Conservation (phyloP, 1,140 invertebrate species). For the Aphaenogaster ashmeadi region DNA sequence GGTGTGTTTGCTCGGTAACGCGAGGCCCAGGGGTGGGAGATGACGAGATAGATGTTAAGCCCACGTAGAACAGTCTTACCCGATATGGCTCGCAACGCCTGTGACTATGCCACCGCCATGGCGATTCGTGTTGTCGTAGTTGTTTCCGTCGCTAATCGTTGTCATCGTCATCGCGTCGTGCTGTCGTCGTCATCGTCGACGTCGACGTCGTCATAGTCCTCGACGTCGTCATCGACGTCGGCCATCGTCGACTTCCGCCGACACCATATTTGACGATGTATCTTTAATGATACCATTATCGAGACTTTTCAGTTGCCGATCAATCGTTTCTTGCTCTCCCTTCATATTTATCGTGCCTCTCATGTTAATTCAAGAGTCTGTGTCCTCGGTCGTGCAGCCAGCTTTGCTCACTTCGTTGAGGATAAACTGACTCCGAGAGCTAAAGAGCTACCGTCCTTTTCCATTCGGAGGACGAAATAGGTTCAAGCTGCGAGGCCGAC, state of each 20-base stretch:
- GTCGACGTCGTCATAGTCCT: not conserved
- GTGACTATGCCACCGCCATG: constrained; percentile 74
- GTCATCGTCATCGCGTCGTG: constrained; percentile 45
- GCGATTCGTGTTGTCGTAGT: constrained; percentile 62
- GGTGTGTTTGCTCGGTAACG: constrained; percentile 82
- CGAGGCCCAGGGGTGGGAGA: constrained; percentile 63
- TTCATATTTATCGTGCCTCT: not conserved
- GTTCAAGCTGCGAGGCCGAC: constrained; percentile 43
- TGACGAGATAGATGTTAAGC: constrained; percentile 76
- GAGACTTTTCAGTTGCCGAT: not conserved
- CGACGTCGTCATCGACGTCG: constrained; percentile 2
- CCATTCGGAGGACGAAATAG: constrained; percentile 28
- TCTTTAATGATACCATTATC: not conserved
- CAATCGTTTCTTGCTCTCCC: not conserved
- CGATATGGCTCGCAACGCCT: constrained; percentile 79
- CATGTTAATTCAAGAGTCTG: not conserved
- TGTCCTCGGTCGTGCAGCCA: not conserved
- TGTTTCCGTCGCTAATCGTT: constrained; percentile 53
- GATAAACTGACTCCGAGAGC: not conserved
- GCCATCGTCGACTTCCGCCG: not conserved
- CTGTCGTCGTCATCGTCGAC: constrained; percentile 23
- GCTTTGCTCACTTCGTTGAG: not conserved
- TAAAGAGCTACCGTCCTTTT: not conserved
- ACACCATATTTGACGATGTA: not conserved
- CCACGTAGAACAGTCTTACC: constrained; percentile 83